Percentiles rank a stretch among this genome's conserved stretches.
Conservation (phyloP, 2,888 invertebrate species). For the Bugulina stolonifera region DNA sequence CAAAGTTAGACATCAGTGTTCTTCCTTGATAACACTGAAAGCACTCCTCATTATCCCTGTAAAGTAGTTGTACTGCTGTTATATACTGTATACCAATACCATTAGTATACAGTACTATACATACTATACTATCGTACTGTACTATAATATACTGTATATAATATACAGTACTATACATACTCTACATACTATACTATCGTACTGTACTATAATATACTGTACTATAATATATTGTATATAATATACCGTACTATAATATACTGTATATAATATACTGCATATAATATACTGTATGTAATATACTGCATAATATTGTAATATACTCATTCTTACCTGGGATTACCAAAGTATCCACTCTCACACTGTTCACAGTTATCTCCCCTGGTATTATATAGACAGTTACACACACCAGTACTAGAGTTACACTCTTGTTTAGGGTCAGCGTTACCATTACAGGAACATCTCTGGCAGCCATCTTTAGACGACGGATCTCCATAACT, state of each 20-base stretch:
- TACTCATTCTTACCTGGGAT: constrained; percentile 60
- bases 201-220: background rate
- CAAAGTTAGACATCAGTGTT: background rate
- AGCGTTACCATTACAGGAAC: constrained; percentile 88
- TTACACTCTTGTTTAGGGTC: constrained; percentile 76
- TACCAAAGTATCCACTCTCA: constrained; percentile 79
- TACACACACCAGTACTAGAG: constrained; percentile 74
- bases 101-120: background rate
- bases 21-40: constrained; percentile 58
- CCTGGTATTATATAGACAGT: constrained; percentile 82
- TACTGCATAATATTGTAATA: background rate
- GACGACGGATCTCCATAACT: constrained; percentile 84
- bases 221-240: background rate
- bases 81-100: too few species aligned
- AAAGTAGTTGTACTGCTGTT: too few species aligned
- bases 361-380: constrained; percentile 84
- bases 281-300: background rate
- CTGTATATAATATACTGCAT: background rate
- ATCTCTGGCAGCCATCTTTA: constrained; percentile 64
- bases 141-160: too few species aligned
- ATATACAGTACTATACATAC: background rate
- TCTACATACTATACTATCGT: background rate
- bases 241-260: background rate
- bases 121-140: background rate
- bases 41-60: constrained; percentile 72